Evolutionary conservation across 2,888 invertebrate genomes (phyloP).

Genomic region (Ochropleura plecta): DNA sequence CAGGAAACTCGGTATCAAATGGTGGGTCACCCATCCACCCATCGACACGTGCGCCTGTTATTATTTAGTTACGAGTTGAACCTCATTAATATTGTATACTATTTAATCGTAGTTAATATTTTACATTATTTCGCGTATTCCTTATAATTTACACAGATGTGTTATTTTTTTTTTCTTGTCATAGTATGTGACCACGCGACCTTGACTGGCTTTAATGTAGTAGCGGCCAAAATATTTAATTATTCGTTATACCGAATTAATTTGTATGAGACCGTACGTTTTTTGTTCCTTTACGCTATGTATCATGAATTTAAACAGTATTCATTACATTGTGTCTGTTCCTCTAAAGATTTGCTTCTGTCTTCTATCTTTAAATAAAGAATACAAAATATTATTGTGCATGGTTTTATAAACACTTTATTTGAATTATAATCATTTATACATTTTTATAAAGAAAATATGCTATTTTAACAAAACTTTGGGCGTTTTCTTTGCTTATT

Average conservation of each 20-base stretch:
- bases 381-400: neutral
- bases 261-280: slow-evolving; percentile 69
- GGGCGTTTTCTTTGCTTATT: neutral
- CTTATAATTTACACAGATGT: slow-evolving; percentile 39
- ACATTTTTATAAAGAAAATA: neutral
- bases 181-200: slow-evolving; percentile 67
- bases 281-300: slow-evolving; percentile 47
- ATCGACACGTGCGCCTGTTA: too few relatives aligned
- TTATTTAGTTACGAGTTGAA: too few relatives aligned
- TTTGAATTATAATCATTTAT: neutral
- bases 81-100: neutral
- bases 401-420: neutral
- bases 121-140: neutral
- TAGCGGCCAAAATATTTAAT: slow-evolving; percentile 76
- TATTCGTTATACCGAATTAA: slow-evolving; percentile 80
- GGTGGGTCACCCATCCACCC: too few relatives aligned
- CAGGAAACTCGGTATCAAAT: too few relatives aligned
- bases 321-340: slow-evolving; percentile 22
- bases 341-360: slow-evolving; percentile 14
- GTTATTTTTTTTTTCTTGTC: slow-evolving; percentile 56
- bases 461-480: neutral
- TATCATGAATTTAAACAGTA: slow-evolving; percentile 43
- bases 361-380: neutral
- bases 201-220: slow-evolving; percentile 68
- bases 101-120: neutral